Evolutionary conservation across 1,140 invertebrate species (phyloP).

Genomic region (Aricia agestis): DNA sequence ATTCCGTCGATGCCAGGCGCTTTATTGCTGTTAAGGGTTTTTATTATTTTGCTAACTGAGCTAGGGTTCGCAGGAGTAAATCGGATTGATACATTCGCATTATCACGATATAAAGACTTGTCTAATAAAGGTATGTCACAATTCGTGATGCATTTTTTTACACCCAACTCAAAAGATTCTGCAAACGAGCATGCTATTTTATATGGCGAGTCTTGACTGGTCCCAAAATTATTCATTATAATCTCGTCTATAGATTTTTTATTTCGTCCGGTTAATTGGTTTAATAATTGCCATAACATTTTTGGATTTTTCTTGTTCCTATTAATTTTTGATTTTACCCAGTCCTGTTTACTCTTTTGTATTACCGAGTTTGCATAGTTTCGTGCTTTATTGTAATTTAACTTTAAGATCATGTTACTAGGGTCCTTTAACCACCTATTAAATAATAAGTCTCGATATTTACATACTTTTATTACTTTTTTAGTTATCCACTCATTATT

Average conservation of each 20-base stretch:
- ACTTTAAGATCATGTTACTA: background rate
- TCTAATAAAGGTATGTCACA: constrained; percentile 17
- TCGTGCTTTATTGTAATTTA: constrained; percentile 17
- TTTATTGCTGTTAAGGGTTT: background rate
- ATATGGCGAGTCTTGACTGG: background rate
- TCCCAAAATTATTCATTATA: constrained; percentile 8
- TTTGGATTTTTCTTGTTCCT: background rate
- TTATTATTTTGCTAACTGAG: constrained; percentile 9
- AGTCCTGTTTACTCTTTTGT: constrained; percentile 14
- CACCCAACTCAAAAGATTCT: constrained; percentile 9
- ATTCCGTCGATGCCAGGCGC: constrained; percentile 27
- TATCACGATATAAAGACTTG: background rate
- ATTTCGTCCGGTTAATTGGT: constrained; percentile 16
- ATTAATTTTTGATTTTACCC: constrained; percentile 6
- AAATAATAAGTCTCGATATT: too few species aligned
- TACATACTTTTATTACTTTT: too few species aligned
- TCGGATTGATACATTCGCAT: constrained; percentile 15
- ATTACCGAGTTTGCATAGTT: constrained; percentile 19
- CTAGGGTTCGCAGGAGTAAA: background rate
- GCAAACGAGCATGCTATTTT: constrained; percentile 19
- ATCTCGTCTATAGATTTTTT: constrained; percentile 17
- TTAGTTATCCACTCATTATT: constrained; percentile 9
- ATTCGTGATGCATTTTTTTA: constrained; percentile 12
- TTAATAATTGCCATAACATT: constrained; percentile 17
- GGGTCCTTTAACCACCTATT: background rate